phyloP scores from a whole-genome alignment of 2,888 invertebrate species.

The Sabellastarte sp. region DNA sequence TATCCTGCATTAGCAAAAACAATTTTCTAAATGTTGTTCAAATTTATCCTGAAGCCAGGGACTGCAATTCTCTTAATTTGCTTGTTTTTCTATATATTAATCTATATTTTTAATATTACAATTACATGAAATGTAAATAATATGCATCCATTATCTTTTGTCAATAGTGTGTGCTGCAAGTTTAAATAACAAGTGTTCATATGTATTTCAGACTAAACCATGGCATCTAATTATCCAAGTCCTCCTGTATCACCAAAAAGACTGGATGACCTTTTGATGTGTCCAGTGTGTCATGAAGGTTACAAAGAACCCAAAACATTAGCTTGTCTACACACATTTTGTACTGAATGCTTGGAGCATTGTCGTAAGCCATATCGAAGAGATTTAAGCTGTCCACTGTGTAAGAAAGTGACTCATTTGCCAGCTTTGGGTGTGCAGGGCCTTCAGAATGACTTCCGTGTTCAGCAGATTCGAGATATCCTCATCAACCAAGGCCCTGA shows the following conservation, averaged over 20 bases:
- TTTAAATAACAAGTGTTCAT: too few species aligned
- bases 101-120: too few species aligned
- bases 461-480: conserved; percentile 30
- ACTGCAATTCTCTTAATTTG: too few species aligned
- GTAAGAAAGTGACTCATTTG: conserved; percentile 52
- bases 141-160: too few species aligned
- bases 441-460: conserved; percentile 54
- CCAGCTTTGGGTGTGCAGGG: conserved; percentile 50
- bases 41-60: too few species aligned
- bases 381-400: conserved; percentile 53
- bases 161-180: too few species aligned
- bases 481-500: conserved; percentile 4
- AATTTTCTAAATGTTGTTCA: too few species aligned
- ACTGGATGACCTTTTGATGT: conserved; percentile 30
- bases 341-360: conserved; percentile 47
- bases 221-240: not conserved
- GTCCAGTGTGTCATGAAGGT: conserved; percentile 53
- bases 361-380: conserved; percentile 43
- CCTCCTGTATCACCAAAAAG: not conserved
- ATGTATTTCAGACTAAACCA: too few species aligned
- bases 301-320: conserved; percentile 54
- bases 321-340: conserved; percentile 54
- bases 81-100: too few species aligned
- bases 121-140: too few species aligned
- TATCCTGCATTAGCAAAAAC: too few species aligned